These are phyloP conservation scores for Podarcis lilfordi DNA, from an alignment of 2,797 vertebrate genomes.

Conservation along the genomic window DNA sequence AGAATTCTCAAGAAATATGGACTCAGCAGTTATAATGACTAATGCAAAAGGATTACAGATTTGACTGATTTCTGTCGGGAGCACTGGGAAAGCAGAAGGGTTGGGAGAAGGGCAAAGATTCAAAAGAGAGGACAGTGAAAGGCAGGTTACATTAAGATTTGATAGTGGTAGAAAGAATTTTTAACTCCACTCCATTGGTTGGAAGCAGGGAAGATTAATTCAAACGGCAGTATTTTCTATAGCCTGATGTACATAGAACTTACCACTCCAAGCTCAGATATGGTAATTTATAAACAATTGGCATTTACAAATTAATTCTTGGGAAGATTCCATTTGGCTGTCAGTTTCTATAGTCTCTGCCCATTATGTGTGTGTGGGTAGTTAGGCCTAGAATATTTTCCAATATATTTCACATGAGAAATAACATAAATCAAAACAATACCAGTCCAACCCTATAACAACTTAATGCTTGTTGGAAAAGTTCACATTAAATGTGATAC, in stretches of 20 bases:
- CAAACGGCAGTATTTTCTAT: constrained; percentile 35
- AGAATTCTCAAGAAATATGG: not conserved
- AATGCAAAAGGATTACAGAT: not conserved
- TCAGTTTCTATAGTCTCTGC: constrained; percentile 49
- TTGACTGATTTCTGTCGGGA: constrained; percentile 10
- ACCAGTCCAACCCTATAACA: constrained; percentile 4
- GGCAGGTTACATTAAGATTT: not conserved
- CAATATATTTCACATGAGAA: constrained; percentile 51
- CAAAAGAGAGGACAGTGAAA: not conserved
- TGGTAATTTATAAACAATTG: constrained; percentile 48
- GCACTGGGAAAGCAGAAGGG: not conserved
- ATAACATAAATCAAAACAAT: constrained; percentile 58
- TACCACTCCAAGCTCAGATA: constrained; percentile 41
- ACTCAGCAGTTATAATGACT: not conserved
- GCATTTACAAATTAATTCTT: constrained; percentile 67
- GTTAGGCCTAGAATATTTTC: constrained; percentile 49
- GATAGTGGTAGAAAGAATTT: constrained; percentile 31
- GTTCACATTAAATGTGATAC: constrained; percentile 36
- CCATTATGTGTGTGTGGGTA: not conserved
- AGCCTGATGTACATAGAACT: constrained; percentile 35
- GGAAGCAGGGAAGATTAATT: constrained; percentile 41
- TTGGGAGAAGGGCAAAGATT: constrained; percentile 13
- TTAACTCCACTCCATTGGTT: constrained; percentile 28
- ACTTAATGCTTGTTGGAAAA: constrained; percentile 49
- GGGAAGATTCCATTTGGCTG: constrained; percentile 58